Percentiles rank a stretch among this genome's conserved stretches.
phyloP scores from a whole-genome alignment of 2,113 vertebrate species.

The Symphodus melops region DNA sequence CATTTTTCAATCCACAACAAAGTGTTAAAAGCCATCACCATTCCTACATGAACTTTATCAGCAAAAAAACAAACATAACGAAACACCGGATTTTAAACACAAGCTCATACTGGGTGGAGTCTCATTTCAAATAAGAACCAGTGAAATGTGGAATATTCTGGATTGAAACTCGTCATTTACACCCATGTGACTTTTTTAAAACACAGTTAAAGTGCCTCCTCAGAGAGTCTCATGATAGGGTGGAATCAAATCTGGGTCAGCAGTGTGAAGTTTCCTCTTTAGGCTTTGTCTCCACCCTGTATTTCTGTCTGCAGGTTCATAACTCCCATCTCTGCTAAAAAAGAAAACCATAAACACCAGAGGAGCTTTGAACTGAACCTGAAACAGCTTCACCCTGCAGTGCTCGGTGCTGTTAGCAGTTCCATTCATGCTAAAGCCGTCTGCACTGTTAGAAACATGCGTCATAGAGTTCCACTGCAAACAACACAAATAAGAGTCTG shows the following conservation, averaged over 20 bases:
- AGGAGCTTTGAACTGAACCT: constrained; percentile 13
- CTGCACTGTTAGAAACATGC: constrained; percentile 55
- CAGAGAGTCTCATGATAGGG: neutral
- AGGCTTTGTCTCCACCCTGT: constrained; percentile 52
- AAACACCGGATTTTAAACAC: constrained; percentile 49
- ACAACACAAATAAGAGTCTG: neutral
- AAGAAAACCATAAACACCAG: neutral
- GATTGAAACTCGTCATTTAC: constrained; percentile 49
- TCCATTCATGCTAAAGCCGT: constrained; percentile 51
- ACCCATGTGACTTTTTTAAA: constrained; percentile 30
- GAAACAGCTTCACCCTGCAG: constrained; percentile 17
- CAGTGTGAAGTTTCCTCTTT: constrained; percentile 33
- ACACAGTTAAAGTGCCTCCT: neutral
- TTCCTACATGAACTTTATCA: constrained; percentile 41
- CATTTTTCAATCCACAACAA: constrained; percentile 51
- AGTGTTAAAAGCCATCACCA: constrained; percentile 40
- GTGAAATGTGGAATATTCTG: neutral
- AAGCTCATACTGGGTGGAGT: constrained; percentile 33
- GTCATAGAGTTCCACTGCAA: constrained; percentile 33
- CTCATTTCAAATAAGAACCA: constrained; percentile 40
- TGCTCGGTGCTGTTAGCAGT: constrained; percentile 16
- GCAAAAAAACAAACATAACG: constrained; percentile 63
- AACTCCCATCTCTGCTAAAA: neutral
- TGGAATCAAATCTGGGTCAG: constrained; percentile 11
- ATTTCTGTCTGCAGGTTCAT: constrained; percentile 17